Evolutionary conservation across 2,888 invertebrate genomes (phyloP).

Genomic region (Petrolisthes manimaculis): DNA sequence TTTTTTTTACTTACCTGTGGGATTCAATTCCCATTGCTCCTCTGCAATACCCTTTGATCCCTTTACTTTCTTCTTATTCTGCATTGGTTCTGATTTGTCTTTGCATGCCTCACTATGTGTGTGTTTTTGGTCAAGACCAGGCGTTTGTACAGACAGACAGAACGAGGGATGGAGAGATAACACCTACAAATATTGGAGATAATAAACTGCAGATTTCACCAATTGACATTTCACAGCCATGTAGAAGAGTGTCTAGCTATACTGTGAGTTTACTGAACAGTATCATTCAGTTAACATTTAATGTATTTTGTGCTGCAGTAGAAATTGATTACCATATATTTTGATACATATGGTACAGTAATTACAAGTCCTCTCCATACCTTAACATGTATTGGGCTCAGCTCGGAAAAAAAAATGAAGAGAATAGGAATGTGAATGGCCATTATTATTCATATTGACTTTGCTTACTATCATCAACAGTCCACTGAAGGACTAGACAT

Average conservation of each 20-base stretch:
- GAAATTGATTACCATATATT: neutral
- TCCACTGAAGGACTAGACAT: too few species aligned
- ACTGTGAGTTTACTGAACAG: constrained; percentile 32
- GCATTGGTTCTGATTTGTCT: constrained; percentile 54
- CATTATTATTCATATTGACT: too few species aligned
- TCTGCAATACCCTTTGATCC: constrained; percentile 53
- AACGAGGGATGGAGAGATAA: constrained; percentile 52
- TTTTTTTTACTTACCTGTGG: constrained; percentile 25
- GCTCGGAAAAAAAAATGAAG: neutral
- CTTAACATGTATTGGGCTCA: constrained; percentile 39
- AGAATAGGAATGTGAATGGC: neutral
- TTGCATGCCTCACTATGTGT: constrained; percentile 58
- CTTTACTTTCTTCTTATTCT: constrained; percentile 57
- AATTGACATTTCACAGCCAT: neutral
- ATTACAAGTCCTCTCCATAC: constrained; percentile 40
- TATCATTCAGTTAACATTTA: neutral
- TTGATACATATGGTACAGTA: neutral
- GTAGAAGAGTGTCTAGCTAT: neutral
- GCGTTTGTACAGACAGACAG: constrained; percentile 47
- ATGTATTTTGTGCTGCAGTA: neutral
- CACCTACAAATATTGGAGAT: constrained; percentile 4
- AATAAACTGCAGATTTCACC: constrained; percentile 5
- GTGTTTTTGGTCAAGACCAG: constrained; percentile 52
- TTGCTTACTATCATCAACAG: too few species aligned
- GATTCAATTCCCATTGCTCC: constrained; percentile 53